Base-by-base conservation (phyloP, 2,888 invertebrate genomes). In the Leistus spinibarbis region DNA sequence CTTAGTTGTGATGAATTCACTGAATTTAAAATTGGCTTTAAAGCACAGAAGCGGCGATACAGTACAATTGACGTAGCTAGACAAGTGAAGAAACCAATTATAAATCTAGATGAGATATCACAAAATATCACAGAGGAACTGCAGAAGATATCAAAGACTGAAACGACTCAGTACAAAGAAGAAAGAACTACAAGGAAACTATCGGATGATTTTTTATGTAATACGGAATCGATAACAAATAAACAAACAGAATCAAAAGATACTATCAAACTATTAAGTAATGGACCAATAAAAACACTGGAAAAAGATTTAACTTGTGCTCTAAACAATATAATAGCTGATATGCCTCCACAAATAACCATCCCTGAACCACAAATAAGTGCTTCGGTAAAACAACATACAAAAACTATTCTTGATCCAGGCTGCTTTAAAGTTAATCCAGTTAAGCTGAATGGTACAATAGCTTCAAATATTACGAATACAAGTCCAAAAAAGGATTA, bases 61-160 rank as follows among this genome's bases (percentile, higher is more conserved):
- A 73, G 73, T 16, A 62, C 54, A 10, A 20, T 73, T 53, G 73
- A 73, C n/a, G 3, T 10, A 0, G 62, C 10, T 10, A 40, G 67
- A 10, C 5, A 17, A 19, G 20, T 17, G 27, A 66, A 62, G 54
- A 73, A 67, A 73, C 73, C 73, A n/a, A 62, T 73, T 9, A 73
- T 73, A 17, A 73, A 73, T 20, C 53, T 73, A 22, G 73, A 73
- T 10, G 73, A 73, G 65, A 73, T 73, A 17, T 73, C 73, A 24
- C 63, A 60, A 54, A 73, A 73, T 62, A 73, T 73, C 10, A 73
- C 67, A 20, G 62, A 73, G 53, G 73, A 67, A 22, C 23, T 73
- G 23, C 53, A 73, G 54, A 67, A 67, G 16, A 13, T 64, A 10
- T 7, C 20, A 1, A 23, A 20, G 4, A 64, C 24, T 13, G 57